Base-by-base conservation (phyloP, 2,797 vertebrate genomes). In the Enteromius trimaculatus region DNA sequence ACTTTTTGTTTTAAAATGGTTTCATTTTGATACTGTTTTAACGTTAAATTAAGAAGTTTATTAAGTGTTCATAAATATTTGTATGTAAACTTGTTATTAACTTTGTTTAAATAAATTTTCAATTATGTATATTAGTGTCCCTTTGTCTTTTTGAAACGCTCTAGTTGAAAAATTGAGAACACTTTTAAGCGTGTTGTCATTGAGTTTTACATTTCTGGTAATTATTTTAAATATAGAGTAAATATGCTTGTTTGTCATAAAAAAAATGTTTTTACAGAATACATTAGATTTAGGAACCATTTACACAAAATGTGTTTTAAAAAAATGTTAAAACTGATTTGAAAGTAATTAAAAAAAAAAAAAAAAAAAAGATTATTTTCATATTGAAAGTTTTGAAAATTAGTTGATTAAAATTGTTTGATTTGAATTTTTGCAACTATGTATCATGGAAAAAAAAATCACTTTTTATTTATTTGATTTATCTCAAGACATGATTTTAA, bases 21-120 rank as follows among this genome's bases (percentile, higher is more conserved):
- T 71, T 70, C 47, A 29, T 42, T 19, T 47, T 17, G 5, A n/a
- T 4, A 16, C 13, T 55, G 3, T 77, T 71, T 71, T 62, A 71
- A 71, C 31, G 23, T 10, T 14, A 47, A 10, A 47, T 1, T 0
- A 0, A n/a, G 3, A 60, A 6, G 19, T 21, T 60, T 29, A 44
- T 79, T 19, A 29, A 71, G 14, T 42, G 7, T 53, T 72, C 62
- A 4, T 34, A 72, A 60, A 81, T 72, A 26, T 72, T 60, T 80
- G 53, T 80, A 11, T 47, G 37, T 68, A 16, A 31, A 31, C 6
- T 64, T 62, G 58, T 26, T 14, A 16, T 44, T n/a, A n/a, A 80
- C 17, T 8, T 17, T 60, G 49, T 80, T 79, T 3, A 80, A 80
- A 71, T 80, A 80, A 80, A 81, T 72, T 26, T 34, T 64, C 4